A percentile compares a stretch with the other conserved stretches of the same genome.
Evolutionary conservation across 2,113 vertebrate genomes (phyloP).

Genomic region (Rhea americana): DNA sequence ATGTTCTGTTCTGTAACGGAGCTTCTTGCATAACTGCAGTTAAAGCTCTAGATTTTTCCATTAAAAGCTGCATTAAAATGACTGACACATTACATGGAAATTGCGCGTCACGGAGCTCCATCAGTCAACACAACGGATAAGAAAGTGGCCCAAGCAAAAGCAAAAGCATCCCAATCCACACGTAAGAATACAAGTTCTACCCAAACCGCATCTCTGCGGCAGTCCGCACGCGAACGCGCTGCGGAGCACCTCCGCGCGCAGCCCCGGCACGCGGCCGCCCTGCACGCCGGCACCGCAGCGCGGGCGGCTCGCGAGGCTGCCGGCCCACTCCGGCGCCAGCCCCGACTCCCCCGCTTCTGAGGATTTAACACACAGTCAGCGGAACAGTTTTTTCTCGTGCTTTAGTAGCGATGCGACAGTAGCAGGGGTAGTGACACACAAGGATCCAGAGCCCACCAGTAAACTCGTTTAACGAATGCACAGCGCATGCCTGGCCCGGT

Average conservation of each 20-base stretch:
- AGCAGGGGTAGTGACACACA: slow-evolving; percentile 62
- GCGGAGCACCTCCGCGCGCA: not conserved
- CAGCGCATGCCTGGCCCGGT: slow-evolving; percentile 68
- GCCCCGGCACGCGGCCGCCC: fast-evolving
- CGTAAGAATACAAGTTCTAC: not conserved
- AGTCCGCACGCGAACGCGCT: not conserved
- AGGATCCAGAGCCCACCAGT: slow-evolving; percentile 70
- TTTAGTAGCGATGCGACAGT: slow-evolving; percentile 24
- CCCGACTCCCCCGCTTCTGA: not conserved
- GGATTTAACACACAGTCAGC: slow-evolving; percentile 12
- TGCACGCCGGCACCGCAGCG: not conserved
- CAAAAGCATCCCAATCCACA: not conserved
- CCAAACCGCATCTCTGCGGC: fast-evolving
- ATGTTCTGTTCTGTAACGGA: not conserved
- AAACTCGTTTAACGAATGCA: slow-evolving; percentile 77
- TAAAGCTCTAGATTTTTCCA: not conserved
- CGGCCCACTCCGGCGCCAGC: not conserved
- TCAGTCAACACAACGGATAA: not conserved
- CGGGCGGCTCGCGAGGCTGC: not conserved
- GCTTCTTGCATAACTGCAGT: not conserved
- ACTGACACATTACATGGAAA: not conserved
- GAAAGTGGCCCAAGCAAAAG: not conserved
- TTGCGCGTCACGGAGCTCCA: not conserved
- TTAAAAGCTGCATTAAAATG: not conserved
- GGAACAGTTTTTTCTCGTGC: slow-evolving; percentile 3